Base-by-base conservation (phyloP, 2,888 invertebrate genomes). In the Malacosoma neustria region DNA sequence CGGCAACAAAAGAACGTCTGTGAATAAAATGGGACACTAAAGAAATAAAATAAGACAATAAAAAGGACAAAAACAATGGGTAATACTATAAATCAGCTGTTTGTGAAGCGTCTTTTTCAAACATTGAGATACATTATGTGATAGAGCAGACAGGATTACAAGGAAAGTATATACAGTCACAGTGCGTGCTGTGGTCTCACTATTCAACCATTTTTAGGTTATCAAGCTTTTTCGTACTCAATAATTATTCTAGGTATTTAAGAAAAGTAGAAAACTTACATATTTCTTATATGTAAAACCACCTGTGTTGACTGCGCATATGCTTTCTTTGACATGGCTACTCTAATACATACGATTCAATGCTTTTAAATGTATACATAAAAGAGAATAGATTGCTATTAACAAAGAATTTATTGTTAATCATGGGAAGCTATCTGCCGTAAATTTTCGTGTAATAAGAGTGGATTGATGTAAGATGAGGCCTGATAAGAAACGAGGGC, bases 371-470 rank as follows among this genome's bases (percentile, higher is more conserved):
- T 57, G 58, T 60, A 63, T 61, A 60, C 58, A 63, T 62, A 61
- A 59, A 49, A 51, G 53, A 59, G 64, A 57, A 63, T 61, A 62
- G 53, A 57, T 61, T n/a, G 70, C 63, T 68, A 72, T 79, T 77
- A 76, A 72, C 65, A 51, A 57, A 47, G 37, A 74, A 82, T 81
- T 80, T 80, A 81, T 77, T 65, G 72, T 73, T 73, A 69, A 72
- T 73, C 72, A 73, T 60, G 65, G 61, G 59, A 68, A 64, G 61
- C 61, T 68, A 62, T 69, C 67, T 70, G 68, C 72, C 77, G 69
- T 80, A 76, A 80, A 75, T 76, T 73, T 68, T 65, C 62, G 61
- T 73, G 74, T 77, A 76, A 80, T 70, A 71, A 70, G 70, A 76
- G 70, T 70, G 57, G 68, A 72, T 74, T 72, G 74, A 72, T 71